These are phyloP conservation scores for Acholoe squamosa DNA, from an alignment of 2,888 invertebrate genomes.

Conservation along the genomic window DNA sequence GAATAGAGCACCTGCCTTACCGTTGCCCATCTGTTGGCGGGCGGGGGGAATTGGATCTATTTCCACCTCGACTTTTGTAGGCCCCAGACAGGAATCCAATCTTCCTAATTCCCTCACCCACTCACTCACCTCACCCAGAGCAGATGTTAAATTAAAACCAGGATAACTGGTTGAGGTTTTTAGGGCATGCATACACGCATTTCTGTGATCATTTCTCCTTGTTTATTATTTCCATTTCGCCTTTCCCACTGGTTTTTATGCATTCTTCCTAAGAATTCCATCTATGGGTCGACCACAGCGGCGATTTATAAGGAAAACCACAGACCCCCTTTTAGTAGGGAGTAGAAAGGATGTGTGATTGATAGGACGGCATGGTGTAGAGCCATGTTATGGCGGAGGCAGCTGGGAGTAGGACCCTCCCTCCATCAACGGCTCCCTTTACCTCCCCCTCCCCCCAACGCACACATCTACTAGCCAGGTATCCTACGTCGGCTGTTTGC, in stretches of 20 bases:
- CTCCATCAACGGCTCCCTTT: not conserved
- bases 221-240: not conserved
- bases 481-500: not conserved
- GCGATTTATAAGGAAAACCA: conserved; percentile 24
- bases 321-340: not conserved
- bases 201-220: not conserved
- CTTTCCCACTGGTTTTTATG: not conserved
- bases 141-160: not conserved
- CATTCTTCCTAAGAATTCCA: not conserved
- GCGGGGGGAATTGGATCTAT: no score
- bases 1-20: no score
- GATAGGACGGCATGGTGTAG: not conserved
- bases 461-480: no score
- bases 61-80: no score
- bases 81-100: no score
- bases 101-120: not conserved
- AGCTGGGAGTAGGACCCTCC: conserved; percentile 5
- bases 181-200: conserved; percentile 27
- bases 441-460: not conserved
- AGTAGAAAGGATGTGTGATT: conserved; percentile 13
- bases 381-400: not conserved
- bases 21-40: no score
- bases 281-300: not conserved
- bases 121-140: not conserved
- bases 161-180: not conserved